These are phyloP conservation scores for Ovis canadensis DNA, from an alignment of 2,113 vertebrate genomes.

Conservation along the genomic window DNA sequence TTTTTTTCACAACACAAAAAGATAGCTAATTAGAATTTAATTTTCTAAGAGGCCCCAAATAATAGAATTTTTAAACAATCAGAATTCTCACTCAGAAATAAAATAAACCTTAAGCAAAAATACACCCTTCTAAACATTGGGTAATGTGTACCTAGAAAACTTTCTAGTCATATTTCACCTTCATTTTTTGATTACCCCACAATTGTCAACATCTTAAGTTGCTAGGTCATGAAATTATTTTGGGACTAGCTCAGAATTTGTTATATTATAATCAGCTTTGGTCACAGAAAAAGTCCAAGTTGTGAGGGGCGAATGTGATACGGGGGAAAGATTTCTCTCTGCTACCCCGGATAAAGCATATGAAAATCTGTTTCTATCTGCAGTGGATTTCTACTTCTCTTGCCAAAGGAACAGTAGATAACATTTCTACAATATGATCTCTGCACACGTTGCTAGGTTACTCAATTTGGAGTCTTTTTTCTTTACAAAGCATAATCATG, in stretches of 20 bases:
- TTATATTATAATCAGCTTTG: background rate
- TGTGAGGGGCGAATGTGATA: background rate
- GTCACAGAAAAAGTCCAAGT: background rate
- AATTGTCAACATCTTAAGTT: background rate
- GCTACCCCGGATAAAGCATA: background rate
- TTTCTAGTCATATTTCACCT: conserved; percentile 16
- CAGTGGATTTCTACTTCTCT: background rate
- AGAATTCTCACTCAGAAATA: conserved; percentile 12
- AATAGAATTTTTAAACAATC: background rate
- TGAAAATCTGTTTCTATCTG: background rate
- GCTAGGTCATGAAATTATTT: background rate
- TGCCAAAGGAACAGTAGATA: background rate
- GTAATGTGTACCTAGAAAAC: background rate
- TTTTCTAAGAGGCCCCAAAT: background rate
- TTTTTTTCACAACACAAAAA: background rate
- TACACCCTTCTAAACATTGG: background rate
- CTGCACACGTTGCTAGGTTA: conserved; percentile 24
- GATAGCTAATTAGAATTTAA: background rate
- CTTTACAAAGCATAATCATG: background rate
- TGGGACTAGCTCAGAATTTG: background rate
- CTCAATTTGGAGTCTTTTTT: conserved; percentile 16
- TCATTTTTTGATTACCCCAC: background rate
- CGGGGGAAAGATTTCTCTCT: background rate
- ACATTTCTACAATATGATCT: background rate
- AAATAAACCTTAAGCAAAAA: background rate